These are phyloP conservation scores for Iphiclides podalirius DNA, from an alignment of 2,888 invertebrate species.

Conservation along the genomic window DNA sequence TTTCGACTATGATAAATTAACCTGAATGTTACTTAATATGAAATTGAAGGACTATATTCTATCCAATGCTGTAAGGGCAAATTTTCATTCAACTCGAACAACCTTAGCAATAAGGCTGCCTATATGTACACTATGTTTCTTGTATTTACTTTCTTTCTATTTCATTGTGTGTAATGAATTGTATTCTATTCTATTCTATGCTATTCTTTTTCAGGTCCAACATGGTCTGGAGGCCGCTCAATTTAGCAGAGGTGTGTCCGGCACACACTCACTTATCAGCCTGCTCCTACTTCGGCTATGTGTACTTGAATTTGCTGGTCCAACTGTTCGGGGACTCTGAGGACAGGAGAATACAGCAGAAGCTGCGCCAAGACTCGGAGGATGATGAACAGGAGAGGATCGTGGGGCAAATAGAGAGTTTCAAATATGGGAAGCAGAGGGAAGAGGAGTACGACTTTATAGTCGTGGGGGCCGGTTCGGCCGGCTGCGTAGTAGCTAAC, in stretches of 20 bases:
- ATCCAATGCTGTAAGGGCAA: too few species aligned
- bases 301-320: conserved; percentile 48
- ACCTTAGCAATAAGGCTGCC: too few species aligned
- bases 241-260: conserved; percentile 37
- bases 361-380: conserved; percentile 1
- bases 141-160: too few species aligned
- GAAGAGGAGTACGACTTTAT: conserved; percentile 53
- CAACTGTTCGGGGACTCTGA: conserved; percentile 46
- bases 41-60: too few species aligned
- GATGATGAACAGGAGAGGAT: conserved; percentile 27
- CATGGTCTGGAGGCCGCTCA: conserved; percentile 39
- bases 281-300: conserved; percentile 46
- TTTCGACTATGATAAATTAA: too few species aligned
- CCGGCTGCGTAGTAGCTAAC: conserved; percentile 57
- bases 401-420: conserved; percentile 20
- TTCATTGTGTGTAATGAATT: too few species aligned
- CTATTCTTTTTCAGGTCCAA: conserved; percentile 11
- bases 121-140: too few species aligned
- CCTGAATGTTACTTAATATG: too few species aligned
- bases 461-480: conserved; percentile 56
- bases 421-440: conserved; percentile 1
- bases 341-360: conserved; percentile 35
- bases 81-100: too few species aligned
- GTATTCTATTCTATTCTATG: too few species aligned
- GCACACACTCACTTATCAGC: conserved; percentile 40